Evolutionary conservation across 2,888 invertebrate genomes (phyloP), one percentile per base, ranked within the genome.

Genomic region (Patella ulyssiponensis): DNA sequence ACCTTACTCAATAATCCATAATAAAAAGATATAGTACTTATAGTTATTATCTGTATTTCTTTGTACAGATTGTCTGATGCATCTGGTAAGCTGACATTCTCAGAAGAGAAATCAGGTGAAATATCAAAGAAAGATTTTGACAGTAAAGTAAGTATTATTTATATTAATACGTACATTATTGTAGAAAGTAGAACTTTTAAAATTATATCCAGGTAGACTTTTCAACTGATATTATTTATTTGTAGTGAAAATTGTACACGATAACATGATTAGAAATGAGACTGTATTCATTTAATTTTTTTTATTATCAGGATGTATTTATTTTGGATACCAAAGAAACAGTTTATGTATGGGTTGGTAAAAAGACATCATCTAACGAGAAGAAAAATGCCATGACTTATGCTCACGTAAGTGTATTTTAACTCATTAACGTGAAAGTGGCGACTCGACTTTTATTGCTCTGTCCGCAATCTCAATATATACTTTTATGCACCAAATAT

Each of bases 291-390:
- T 44, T 44, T 44, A 9, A 44, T 44, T 23, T 69, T 23, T 69
- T 74, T 53, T 71, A 27, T 64, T 80, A 79, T n/a, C 78, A 88
- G 88, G 90, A 90, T 84, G 90, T 88, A n/a, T 89, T 87, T 79
- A 79, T 90, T 9, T 80, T 87, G 52, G 88, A 90, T 80, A 85
- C 82, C 58, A 86, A 83, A 17, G 80, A 78, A 9, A 84, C 83
- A n/a, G 71, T 89, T 51, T 87, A 84, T 80, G 88, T 89, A 4
- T 90, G 87, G 86, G 80, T 90, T 64, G 90, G 90, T 12, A 80
- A 73, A n/a, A 80, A 80, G 20, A 87, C 89, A 3, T 87, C 88
- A 15, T 27, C 70, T 2, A 81, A 77, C 23, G 90, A 90, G 76
- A 85, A 82, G 78, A 83, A 82, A 69, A 88, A 88, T 75, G 89